Conservation (phyloP, 2,888 invertebrate species). For the Macrophya alboannulata region DNA sequence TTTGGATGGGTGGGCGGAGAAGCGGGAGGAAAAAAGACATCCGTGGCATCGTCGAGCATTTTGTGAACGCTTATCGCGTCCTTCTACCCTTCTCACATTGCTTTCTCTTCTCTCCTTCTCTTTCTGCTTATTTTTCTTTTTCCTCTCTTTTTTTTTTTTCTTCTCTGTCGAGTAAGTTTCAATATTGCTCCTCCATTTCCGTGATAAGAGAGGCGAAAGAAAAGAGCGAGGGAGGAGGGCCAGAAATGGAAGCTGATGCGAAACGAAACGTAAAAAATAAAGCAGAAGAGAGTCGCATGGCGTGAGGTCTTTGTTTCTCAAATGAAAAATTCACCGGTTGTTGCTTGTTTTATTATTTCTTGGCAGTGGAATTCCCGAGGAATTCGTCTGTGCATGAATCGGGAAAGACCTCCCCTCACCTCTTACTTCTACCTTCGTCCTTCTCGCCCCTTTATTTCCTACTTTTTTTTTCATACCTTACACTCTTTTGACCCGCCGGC, state of each 20-base stretch:
- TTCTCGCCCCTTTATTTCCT: slow-evolving; percentile 51
- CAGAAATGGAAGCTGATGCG: slow-evolving; percentile 41
- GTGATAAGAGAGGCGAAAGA: slow-evolving; percentile 39
- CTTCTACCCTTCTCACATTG: slow-evolving; percentile 45
- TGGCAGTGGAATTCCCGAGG: slow-evolving; percentile 38
- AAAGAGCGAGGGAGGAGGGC: neutral
- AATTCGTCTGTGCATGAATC: slow-evolving; percentile 49
- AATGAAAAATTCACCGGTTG: slow-evolving; percentile 57
- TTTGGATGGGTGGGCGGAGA: neutral
- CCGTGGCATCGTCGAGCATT: slow-evolving; percentile 28
- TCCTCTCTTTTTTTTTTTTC: slow-evolving; percentile 38
- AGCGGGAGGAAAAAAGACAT: neutral
- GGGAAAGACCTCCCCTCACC: neutral
- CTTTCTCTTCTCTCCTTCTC: slow-evolving; percentile 48
- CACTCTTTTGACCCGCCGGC: neutral
- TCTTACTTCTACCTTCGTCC: slow-evolving; percentile 51
- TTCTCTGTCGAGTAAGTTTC: slow-evolving; percentile 54
- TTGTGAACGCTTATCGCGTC: slow-evolving; percentile 54
- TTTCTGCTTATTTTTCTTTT: slow-evolving; percentile 39
- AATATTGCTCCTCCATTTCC: slow-evolving; percentile 53
- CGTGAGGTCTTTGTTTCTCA: slow-evolving; percentile 52
- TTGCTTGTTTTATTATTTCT: slow-evolving; percentile 54
- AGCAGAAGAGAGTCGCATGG: slow-evolving; percentile 30
- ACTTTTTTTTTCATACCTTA: slow-evolving; percentile 9
- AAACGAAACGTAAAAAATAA: slow-evolving; percentile 47